Evolutionary conservation across 2,888 invertebrate genomes (phyloP).

Genomic region (Tromatobia lineatoria): DNA sequence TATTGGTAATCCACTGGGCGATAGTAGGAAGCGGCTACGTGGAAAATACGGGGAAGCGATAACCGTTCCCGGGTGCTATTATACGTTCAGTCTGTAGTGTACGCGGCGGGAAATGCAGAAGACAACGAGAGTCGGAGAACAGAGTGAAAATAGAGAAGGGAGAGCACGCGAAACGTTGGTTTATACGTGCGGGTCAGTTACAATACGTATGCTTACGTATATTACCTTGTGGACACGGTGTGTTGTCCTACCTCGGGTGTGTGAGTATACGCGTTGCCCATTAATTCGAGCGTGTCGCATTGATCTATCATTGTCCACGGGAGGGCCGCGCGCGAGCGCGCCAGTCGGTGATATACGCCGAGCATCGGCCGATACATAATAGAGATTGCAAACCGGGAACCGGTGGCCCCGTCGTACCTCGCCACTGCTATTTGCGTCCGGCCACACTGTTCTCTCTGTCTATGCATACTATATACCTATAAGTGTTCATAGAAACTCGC

Average conservation of each 20-base stretch:
- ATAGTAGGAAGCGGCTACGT: conserved; percentile 77
- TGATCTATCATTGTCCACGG: conserved; percentile 84
- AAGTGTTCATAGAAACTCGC: conserved; percentile 19
- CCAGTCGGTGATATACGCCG: conserved; percentile 76
- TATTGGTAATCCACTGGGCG: conserved; percentile 63
- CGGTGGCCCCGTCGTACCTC: conserved; percentile 54
- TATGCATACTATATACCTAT: conserved; percentile 2
- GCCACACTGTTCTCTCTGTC: conserved; percentile 13
- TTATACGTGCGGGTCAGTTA: conserved; percentile 60
- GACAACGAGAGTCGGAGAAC: conserved; percentile 41
- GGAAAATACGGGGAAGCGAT: conserved; percentile 81
- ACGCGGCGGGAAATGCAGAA: conserved; percentile 22
- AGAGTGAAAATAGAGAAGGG: conserved; percentile 32
- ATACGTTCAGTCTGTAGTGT: conserved; percentile 38
- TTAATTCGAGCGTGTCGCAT: conserved; percentile 84
- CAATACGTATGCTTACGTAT: conserved; percentile 52
- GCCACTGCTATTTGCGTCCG: conserved; percentile 60
- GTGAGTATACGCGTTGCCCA: conserved; percentile 80
- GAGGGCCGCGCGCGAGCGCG: conserved; percentile 39
- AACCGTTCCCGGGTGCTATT: conserved; percentile 69
- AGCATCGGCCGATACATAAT: conserved; percentile 80
- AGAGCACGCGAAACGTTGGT: conserved; percentile 56
- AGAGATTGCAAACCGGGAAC: conserved; percentile 77
- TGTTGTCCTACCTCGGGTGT: conserved; percentile 48
- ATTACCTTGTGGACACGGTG: conserved; percentile 1